phyloP scores from a whole-genome alignment of 2,888 invertebrate genomes.

The Melanophora roralis region DNA sequence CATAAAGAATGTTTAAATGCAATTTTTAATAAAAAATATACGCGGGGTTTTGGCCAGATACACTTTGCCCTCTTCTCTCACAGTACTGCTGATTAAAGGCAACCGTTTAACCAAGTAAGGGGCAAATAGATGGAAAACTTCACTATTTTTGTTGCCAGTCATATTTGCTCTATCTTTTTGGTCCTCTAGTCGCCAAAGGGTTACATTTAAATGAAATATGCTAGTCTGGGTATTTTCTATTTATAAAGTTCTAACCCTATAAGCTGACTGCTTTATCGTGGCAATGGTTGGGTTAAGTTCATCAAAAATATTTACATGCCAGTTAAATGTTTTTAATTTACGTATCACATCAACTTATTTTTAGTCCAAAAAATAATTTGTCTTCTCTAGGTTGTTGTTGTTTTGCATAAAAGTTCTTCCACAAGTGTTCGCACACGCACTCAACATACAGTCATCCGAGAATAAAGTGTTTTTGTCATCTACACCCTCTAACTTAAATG shows the following conservation, averaged over 20 bases:
- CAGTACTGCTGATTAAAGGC: too few species aligned
- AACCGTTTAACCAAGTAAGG: too few species aligned
- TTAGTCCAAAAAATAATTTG: conserved; percentile 28
- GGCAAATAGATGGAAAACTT: too few species aligned
- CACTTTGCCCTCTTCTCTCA: too few species aligned
- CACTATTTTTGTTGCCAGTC: too few species aligned
- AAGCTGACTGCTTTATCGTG: conserved; percentile 21
- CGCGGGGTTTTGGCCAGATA: too few species aligned
- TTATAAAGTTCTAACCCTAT: conserved; percentile 42
- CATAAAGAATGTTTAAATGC: too few species aligned
- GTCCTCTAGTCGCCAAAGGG: too few species aligned
- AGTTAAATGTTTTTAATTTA: conserved; percentile 62
- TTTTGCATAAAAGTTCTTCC: not conserved
- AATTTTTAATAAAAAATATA: too few species aligned
- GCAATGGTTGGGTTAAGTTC: conserved; percentile 48
- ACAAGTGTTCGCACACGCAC: conserved; percentile 4
- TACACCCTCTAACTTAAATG: conserved; percentile 40
- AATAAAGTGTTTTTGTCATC: conserved; percentile 55
- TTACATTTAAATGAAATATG: conserved; percentile 1
- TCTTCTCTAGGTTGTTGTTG: not conserved
- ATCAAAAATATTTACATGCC: conserved; percentile 61
- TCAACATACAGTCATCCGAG: conserved; percentile 12
- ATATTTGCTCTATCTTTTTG: too few species aligned
- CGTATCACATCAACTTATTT: conserved; percentile 53
- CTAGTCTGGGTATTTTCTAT: not conserved